Evolutionary conservation across 35 echinoderm and acorn worm species (phyloP).

Genomic region (Nesometra sesokonis): DNA sequence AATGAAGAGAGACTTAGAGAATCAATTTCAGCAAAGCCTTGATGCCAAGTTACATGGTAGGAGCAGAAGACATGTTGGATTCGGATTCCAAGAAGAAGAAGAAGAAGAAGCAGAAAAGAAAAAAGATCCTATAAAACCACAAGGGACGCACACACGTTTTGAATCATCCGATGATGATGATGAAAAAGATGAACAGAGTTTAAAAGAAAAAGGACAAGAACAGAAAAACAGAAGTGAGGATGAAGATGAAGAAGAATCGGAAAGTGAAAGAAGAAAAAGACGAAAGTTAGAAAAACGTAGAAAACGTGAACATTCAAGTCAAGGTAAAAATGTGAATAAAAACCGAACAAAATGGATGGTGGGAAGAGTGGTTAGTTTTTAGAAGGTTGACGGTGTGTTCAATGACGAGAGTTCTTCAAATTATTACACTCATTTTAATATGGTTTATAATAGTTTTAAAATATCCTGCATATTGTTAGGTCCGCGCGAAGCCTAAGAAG

Average conservation of each 20-base stretch:
- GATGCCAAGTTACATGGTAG: not conserved
- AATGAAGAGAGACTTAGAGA: not conserved
- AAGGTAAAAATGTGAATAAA: no score
- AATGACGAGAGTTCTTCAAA: no score
- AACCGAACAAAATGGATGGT: no score
- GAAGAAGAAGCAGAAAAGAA: not conserved
- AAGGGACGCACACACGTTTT: not conserved
- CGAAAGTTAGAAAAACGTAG: not conserved
- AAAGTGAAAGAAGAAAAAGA: not conserved
- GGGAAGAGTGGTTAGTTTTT: no score
- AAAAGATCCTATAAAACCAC: not conserved
- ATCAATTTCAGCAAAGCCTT: not conserved
- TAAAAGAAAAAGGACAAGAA: not conserved
- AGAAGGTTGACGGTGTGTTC: no score
- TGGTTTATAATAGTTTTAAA: no score
- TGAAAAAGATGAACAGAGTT: not conserved
- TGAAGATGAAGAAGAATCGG: not conserved
- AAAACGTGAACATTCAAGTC: not conserved
- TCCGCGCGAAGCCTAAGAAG: no score
- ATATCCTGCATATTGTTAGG: no score
- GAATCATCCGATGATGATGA: not conserved
- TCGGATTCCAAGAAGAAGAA: slow-evolving; percentile 6
- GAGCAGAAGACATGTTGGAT: slow-evolving; percentile 6
- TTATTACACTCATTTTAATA: no score
- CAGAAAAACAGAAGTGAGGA: not conserved